Conservation (phyloP, 2,888 invertebrate species). For the Andrena praecox region DNA sequence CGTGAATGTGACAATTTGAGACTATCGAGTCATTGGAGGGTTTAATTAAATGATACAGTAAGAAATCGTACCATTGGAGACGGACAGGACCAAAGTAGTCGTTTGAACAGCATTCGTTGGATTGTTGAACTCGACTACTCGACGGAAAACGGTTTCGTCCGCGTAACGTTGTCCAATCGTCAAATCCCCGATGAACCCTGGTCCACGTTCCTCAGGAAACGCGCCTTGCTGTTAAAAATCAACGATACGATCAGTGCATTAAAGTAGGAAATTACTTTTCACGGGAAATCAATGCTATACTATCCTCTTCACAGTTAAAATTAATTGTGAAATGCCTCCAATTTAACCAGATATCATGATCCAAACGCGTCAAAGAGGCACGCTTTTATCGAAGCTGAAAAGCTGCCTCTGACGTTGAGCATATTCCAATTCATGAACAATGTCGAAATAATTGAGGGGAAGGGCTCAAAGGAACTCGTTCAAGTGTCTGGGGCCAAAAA, state of each 20-base stretch:
- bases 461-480: neutral
- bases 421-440: neutral
- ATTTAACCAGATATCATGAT: neutral
- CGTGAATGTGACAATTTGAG: neutral
- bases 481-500: neutral
- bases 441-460: neutral
- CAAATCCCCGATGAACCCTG: slow-evolving; percentile 80
- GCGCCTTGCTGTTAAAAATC: neutral
- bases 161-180: slow-evolving; percentile 76
- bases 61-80: slow-evolving; percentile 75
- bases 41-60: neutral
- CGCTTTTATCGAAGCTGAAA: neutral
- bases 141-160: slow-evolving; percentile 80
- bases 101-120: slow-evolving; percentile 77
- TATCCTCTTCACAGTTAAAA: neutral
- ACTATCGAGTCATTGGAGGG: neutral
- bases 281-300: neutral
- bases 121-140: slow-evolving; percentile 78
- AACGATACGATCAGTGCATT: neutral
- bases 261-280: neutral
- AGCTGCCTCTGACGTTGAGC: neutral
- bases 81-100: slow-evolving; percentile 73
- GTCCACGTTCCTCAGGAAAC: slow-evolving; percentile 54
- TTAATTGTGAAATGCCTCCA: neutral
- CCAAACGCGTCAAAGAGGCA: neutral